Evolutionary conservation across 2,797 vertebrate genomes (phyloP).

Genomic region (Rhyacichthys aspro): DNA sequence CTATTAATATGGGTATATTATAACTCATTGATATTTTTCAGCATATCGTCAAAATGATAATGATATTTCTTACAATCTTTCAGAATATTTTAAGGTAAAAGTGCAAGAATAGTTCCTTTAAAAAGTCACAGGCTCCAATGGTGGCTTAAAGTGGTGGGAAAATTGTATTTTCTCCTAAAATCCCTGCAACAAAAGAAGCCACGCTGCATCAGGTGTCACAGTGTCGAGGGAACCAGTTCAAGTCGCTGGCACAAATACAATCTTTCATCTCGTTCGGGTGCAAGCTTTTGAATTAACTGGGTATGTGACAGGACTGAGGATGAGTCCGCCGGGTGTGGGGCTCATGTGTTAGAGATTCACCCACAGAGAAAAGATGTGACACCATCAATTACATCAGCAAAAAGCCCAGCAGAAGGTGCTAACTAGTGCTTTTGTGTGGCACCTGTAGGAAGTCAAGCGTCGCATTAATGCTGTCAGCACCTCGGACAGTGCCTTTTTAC

Average conservation of each 20-base stretch:
- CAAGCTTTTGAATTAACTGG: conserved; percentile 59
- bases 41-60: too few species aligned
- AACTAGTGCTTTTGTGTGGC: conserved; percentile 38
- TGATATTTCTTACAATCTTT: too few species aligned
- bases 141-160: conserved; percentile 32
- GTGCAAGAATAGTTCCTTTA: background rate
- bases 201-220: conserved; percentile 44
- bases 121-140: conserved; percentile 44
- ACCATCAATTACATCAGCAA: conserved; percentile 64
- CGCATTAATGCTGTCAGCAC: conserved; percentile 38
- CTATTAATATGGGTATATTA: too few species aligned
- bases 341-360: conserved; percentile 38
- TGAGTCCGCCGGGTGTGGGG: conserved; percentile 33
- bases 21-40: too few species aligned
- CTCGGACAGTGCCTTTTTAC: conserved; percentile 39
- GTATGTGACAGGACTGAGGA: conserved; percentile 43
- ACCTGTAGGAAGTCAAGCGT: conserved; percentile 37
- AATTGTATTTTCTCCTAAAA: conserved; percentile 41
- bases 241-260: conserved; percentile 56
- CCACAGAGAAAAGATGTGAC: conserved; percentile 53
- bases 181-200: conserved; percentile 32
- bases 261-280: conserved; percentile 61
- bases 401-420: conserved; percentile 41
- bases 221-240: conserved; percentile 46
- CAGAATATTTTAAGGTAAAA: too few species aligned